Base-by-base conservation (phyloP, 1,140 invertebrate species). In the Thaumatotibia leucotreta region DNA sequence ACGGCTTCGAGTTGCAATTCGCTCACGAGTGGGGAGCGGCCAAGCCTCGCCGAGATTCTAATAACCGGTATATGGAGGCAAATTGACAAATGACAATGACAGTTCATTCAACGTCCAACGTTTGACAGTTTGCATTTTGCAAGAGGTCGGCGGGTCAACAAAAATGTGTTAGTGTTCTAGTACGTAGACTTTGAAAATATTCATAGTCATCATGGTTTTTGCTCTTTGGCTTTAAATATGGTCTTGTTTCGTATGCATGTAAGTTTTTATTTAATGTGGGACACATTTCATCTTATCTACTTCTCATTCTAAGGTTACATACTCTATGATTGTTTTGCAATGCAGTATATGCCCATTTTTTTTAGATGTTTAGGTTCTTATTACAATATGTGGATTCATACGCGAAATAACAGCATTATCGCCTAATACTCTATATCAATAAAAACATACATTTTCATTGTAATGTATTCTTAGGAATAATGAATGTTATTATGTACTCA, bases 101-200 rank as follows among this genome's bases (percentile, higher is more conserved):
- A n/a, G n/a, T n/a, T n/a, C n/a, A n/a, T n/a, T n/a, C n/a, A n/a
- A n/a, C n/a, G n/a, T n/a, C n/a, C n/a, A n/a, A n/a, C n/a, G n/a
- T n/a, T n/a, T 52, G 82, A 84, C 80, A 83, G 49, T 50, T 50
- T 50, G 20, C 23, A 4, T 54, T 45, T 45, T 45, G 39, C 61
- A 73, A 84, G 70, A 87, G 84, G 82, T 88, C 80, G 83, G 82
- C 78, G 76, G 82, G 80, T 85, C 77, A 85, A 74, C 77, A 81
- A 80, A 79, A 80, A 83, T 84, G 72, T 80, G 78, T 79, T 82
- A 84, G 70, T 68, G 66, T 63, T 39, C 23, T 66, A 61, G 62
- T 58, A 58, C 52, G 68, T 83, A 80, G 71, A 76, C 72, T 85
- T 82, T 80, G 77, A 69, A 27, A 58, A 58, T 27, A 58, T 27